These are phyloP conservation scores for Drosophila mauritiana DNA, from an alignment of 1,140 invertebrate species.

Conservation along the genomic window DNA sequence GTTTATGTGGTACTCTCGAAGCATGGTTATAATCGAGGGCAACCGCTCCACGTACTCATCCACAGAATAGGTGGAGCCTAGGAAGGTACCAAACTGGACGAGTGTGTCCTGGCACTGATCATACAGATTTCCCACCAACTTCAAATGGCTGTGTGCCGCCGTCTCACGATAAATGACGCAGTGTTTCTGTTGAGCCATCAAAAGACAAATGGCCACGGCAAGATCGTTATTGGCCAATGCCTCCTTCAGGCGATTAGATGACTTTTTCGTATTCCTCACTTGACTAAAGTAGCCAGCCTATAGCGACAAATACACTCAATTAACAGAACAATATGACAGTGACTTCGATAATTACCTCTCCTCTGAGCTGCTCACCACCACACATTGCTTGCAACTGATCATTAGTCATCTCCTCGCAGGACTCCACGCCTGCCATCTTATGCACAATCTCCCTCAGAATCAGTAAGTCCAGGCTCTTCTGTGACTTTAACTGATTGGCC, in stretches of 20 bases:
- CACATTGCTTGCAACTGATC: conserved; percentile 98
- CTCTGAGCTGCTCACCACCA: conserved; percentile 97
- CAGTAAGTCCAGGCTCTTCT: conserved; percentile 97
- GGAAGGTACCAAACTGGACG: conserved; percentile 98
- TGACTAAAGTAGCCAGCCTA: conserved; percentile 97
- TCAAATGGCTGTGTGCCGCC: conserved; percentile 94
- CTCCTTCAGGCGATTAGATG: conserved; percentile 97
- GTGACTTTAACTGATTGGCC: conserved; percentile 97
- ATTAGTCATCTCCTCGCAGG: conserved; percentile 97
- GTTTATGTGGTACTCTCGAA: conserved; percentile 97
- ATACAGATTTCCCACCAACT: conserved; percentile 93
- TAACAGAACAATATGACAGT: background rate
- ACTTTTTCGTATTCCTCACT: conserved; percentile 98
- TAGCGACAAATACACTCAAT: background rate
- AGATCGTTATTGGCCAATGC: conserved; percentile 94
- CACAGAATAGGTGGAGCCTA: conserved; percentile 95
- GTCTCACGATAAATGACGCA: conserved; percentile 96
- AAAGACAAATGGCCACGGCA: conserved; percentile 95
- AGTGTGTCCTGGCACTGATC: conserved; percentile 99
- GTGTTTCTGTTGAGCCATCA: conserved; percentile 98
- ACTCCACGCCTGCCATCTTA: conserved; percentile 99
- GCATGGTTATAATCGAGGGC: conserved; percentile 94
- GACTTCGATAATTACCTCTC: conserved; percentile 87
- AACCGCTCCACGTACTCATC: conserved; percentile 97
- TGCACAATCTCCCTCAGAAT: conserved; percentile 99